These are phyloP conservation scores for Netelia melanura DNA, from an alignment of 2,888 invertebrate genomes.

Conservation along the genomic window DNA sequence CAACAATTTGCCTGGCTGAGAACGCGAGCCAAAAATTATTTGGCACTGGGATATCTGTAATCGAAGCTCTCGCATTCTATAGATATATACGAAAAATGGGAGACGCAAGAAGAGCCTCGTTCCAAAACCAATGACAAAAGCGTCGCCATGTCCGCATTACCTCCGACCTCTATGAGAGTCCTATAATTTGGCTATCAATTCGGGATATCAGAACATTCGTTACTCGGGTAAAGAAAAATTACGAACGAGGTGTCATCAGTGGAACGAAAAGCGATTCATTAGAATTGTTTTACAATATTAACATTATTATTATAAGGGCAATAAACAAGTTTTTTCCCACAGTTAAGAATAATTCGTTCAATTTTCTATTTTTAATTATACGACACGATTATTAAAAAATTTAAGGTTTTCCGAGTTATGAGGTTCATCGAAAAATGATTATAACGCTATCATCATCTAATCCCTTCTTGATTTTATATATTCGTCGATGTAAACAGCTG, in stretches of 20 bases:
- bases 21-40: conserved; percentile 58
- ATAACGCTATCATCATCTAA: background rate
- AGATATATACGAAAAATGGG: conserved; percentile 6
- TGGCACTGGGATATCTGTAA: conserved; percentile 60
- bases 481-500: conserved; percentile 56
- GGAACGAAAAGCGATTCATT: too few relatives aligned
- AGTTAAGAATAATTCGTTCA: too few relatives aligned
- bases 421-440: conserved; percentile 53
- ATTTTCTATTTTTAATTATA: too few relatives aligned
- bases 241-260: background rate
- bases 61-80: conserved; percentile 36
- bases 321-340: too few relatives aligned
- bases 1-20: conserved; percentile 39
- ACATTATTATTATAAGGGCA: too few relatives aligned
- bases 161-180: conserved; percentile 4
- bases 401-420: conserved; percentile 60
- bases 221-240: background rate
- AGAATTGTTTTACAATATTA: too few relatives aligned
- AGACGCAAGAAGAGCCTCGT: background rate
- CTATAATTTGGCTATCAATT: background rate
- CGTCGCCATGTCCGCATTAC: conserved; percentile 19
- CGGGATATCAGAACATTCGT: background rate
- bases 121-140: conserved; percentile 3
- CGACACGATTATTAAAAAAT: background rate
- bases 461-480: conserved; percentile 15